Percentiles rank a stretch among this genome's conserved stretches.
Evolutionary conservation across 1,140 invertebrate genomes (phyloP).

Genomic region (Musca domestica): DNA sequence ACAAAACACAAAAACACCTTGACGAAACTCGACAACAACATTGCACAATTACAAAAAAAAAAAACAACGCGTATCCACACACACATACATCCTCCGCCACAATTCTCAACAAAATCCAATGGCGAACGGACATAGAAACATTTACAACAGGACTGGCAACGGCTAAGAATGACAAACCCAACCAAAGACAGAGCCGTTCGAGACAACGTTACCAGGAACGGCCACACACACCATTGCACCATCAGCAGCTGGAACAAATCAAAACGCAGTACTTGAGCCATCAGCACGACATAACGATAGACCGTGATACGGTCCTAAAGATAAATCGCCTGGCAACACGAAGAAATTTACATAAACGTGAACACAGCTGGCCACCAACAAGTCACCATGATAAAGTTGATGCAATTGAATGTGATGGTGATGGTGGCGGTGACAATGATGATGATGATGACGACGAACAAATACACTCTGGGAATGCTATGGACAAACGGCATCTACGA

Average conservation of each 20-base stretch:
- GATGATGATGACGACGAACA: constrained; percentile 8
- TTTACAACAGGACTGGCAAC: constrained; percentile 3
- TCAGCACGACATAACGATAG: constrained; percentile 45
- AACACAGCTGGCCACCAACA: constrained; percentile 50
- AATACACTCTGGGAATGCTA: constrained; percentile 8
- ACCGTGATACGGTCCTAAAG: constrained; percentile 49
- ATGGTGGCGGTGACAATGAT: too few species aligned
- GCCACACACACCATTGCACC: constrained; percentile 35
- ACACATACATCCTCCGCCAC: neutral
- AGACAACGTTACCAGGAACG: constrained; percentile 33
- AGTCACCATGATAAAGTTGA: constrained; percentile 18
- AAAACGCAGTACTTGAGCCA: constrained; percentile 45
- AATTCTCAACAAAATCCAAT: neutral
- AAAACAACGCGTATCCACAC: too few species aligned
- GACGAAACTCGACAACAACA: too few species aligned
- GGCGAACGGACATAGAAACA: neutral
- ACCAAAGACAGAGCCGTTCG: constrained; percentile 35
- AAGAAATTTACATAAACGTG: constrained; percentile 39
- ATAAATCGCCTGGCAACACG: constrained; percentile 48
- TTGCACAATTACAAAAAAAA: too few species aligned
- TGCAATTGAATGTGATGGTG: neutral
- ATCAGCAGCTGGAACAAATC: constrained; percentile 47
- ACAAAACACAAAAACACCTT: neutral
- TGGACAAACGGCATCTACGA: neutral
- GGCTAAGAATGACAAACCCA: constrained; percentile 16